A percentile compares a stretch with the other conserved stretches of the same genome.
Conservation (phyloP, 2,113 vertebrate species). For the Lamprologus lemairii region DNA sequence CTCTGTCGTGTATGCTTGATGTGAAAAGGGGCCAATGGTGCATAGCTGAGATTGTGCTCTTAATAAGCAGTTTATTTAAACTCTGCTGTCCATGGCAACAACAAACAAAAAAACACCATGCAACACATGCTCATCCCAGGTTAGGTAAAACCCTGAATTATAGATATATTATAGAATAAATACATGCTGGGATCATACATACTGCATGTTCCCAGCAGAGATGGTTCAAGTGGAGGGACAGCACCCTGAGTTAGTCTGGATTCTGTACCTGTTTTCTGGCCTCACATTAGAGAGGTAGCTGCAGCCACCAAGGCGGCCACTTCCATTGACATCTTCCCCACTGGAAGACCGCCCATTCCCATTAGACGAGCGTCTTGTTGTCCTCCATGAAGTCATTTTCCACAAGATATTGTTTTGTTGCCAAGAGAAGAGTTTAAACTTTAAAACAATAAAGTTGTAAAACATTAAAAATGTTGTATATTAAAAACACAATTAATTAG, state of each 20-base stretch:
- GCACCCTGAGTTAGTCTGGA: neutral
- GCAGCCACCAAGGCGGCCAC: conserved; percentile 64
- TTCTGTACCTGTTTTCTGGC: conserved; percentile 80
- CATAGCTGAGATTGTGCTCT: conserved; percentile 34
- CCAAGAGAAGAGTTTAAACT: neutral
- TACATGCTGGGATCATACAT: neutral
- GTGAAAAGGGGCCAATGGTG: neutral
- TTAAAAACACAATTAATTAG: neutral
- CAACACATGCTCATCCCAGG: neutral
- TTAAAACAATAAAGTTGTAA: neutral
- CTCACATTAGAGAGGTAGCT: conserved; percentile 82
- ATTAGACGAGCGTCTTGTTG: conserved; percentile 44
- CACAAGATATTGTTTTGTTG: neutral
- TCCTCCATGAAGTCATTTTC: conserved; percentile 80
- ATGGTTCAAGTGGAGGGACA: neutral
- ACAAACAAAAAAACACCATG: conserved; percentile 29
- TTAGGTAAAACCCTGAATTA: neutral
- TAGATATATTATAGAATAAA: neutral
- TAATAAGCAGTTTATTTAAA: conserved; percentile 49
- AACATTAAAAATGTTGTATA: neutral
- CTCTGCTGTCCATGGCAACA: conserved; percentile 30
- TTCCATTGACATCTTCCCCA: conserved; percentile 50
- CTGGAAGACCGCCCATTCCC: conserved; percentile 55
- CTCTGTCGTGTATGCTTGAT: neutral
- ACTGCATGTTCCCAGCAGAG: neutral